These are phyloP conservation scores for Lamellibrachia satsuma DNA, from an alignment of 2,888 invertebrate species.

Conservation along the genomic window DNA sequence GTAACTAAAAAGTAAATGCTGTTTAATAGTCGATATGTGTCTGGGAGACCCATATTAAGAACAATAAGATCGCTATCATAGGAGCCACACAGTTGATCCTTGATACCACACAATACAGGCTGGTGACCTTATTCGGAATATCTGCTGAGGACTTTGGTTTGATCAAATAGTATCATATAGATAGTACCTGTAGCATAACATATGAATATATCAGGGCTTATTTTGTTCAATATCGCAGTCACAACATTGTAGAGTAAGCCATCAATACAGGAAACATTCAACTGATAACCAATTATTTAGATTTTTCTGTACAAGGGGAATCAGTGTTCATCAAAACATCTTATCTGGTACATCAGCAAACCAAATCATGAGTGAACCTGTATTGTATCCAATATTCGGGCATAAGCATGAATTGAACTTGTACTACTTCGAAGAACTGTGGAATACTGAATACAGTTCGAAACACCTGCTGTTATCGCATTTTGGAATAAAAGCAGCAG, in stretches of 20 bases:
- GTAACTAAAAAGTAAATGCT: background rate
- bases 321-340: background rate
- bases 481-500: background rate
- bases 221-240: background rate
- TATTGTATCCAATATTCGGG: background rate
- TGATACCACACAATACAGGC: background rate
- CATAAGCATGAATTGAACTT: background rate
- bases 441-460: background rate
- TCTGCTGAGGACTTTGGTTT: background rate
- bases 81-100: background rate
- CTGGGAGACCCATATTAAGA: background rate
- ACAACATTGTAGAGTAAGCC: background rate
- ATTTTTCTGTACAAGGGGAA: background rate
- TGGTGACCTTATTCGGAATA: background rate
- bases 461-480: background rate
- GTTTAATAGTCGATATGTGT: background rate
- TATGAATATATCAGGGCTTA: background rate
- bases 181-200: background rate
- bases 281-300: background rate
- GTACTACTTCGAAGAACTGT: background rate
- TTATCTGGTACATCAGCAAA: background rate
- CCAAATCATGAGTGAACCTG: background rate
- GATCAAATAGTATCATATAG: background rate
- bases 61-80: background rate
- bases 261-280: background rate